These are phyloP conservation scores for Hirtodrosophila confusa DNA, from an alignment of 2,888 invertebrate genomes.

Conservation along the genomic window DNA sequence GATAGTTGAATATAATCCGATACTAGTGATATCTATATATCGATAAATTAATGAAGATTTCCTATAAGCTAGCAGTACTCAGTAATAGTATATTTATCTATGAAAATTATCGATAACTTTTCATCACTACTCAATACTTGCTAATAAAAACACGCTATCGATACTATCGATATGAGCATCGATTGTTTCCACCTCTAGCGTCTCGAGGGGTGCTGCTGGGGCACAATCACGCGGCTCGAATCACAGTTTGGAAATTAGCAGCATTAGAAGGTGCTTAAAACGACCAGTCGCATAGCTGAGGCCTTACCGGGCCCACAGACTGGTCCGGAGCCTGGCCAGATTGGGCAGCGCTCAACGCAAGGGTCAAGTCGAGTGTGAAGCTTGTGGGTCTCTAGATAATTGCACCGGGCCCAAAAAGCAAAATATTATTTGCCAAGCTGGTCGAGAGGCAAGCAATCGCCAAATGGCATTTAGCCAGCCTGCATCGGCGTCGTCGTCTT, in stretches of 20 bases:
- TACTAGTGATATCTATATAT: too few relatives aligned
- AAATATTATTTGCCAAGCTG: conserved; percentile 61
- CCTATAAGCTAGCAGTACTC: too few relatives aligned
- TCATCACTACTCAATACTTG: too few relatives aligned
- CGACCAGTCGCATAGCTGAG: conserved; percentile 38
- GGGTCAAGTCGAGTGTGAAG: conserved; percentile 70
- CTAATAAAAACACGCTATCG: too few relatives aligned
- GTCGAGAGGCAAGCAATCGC: conserved; percentile 37
- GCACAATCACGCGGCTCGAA: conserved; percentile 49
- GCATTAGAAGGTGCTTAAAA: conserved; percentile 67
- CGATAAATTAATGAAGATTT: too few relatives aligned
- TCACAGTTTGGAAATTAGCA: conserved; percentile 66
- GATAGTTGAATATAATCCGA: too few relatives aligned
- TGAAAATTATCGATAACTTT: too few relatives aligned
- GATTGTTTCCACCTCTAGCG: too few relatives aligned
- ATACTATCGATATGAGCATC: too few relatives aligned
- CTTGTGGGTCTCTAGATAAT: conserved; percentile 51
- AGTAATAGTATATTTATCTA: too few relatives aligned
- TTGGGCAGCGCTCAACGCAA: conserved; percentile 33
- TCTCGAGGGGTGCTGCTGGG: conserved; percentile 1
- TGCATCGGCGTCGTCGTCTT: conserved; percentile 14
- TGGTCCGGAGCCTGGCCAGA: conserved; percentile 20
- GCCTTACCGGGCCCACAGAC: conserved; percentile 15
- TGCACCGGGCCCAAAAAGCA: conserved; percentile 40
- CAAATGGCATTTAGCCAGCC: conserved; percentile 54